A percentile compares a stretch with the other conserved stretches of the same genome.
These are phyloP conservation scores for Falco concolor DNA, from an alignment of 2,797 vertebrate genomes.

Conservation along the genomic window DNA sequence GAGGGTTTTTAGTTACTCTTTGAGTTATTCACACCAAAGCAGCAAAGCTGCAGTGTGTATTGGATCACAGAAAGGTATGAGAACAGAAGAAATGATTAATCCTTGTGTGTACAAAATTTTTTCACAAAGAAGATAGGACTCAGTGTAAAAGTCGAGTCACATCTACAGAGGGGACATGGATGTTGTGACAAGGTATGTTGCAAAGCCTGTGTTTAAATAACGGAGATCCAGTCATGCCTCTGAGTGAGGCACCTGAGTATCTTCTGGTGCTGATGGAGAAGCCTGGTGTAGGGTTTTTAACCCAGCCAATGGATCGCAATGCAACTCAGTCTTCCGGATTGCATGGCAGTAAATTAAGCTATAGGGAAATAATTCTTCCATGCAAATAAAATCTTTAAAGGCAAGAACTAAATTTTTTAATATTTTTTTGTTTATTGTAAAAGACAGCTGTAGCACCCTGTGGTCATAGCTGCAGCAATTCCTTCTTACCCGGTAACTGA, in stretches of 20 bases:
- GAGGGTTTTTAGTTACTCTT: not conserved
- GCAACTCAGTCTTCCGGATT: not conserved
- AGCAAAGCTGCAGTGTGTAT: not conserved
- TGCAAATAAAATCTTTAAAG: not conserved
- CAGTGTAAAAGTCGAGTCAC: not conserved
- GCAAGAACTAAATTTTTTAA: not conserved
- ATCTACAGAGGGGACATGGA: not conserved
- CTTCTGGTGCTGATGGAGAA: not conserved
- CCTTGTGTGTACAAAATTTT: not conserved
- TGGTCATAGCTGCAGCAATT: not conserved
- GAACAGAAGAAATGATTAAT: not conserved
- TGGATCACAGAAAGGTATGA: not conserved
- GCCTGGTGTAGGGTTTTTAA: not conserved
- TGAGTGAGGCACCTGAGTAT: not conserved
- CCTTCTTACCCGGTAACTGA: not conserved
- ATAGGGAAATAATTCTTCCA: not conserved
- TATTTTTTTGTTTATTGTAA: not conserved
- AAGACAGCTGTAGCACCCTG: not conserved
- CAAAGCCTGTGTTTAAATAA: not conserved
- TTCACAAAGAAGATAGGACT: not conserved
- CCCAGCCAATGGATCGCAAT: not conserved
- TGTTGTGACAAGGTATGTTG: not conserved
- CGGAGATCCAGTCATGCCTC: not conserved
- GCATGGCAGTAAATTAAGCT: not conserved
- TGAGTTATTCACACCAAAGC: not conserved